phyloP scores from a whole-genome alignment of 2,888 invertebrate genomes.

The Callinectes sapidus region DNA sequence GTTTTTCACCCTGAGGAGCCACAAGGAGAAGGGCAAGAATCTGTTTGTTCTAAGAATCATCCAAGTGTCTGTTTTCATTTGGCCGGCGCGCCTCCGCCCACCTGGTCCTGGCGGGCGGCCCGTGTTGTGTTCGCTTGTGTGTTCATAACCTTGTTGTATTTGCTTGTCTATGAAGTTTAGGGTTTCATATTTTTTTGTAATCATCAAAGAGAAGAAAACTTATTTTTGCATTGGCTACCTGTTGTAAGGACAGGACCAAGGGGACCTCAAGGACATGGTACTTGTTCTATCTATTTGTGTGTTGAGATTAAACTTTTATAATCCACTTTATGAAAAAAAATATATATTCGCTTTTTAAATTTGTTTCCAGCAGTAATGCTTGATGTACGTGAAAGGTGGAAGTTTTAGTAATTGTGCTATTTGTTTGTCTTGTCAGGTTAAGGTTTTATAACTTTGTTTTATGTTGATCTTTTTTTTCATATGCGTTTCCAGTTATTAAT shows the following conservation, averaged over 20 bases:
- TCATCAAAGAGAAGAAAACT: background rate
- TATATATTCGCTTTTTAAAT: background rate
- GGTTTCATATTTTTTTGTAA: background rate
- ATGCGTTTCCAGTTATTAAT: too few relatives aligned
- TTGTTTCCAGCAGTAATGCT: too few relatives aligned
- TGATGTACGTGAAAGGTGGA: too few relatives aligned
- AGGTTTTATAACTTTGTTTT: too few relatives aligned
- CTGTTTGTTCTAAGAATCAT: background rate
- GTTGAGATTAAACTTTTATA: too few relatives aligned
- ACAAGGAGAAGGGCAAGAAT: background rate
- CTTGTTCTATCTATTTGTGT: too few relatives aligned
- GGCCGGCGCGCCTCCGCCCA: background rate
- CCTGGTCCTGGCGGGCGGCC: background rate
- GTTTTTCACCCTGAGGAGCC: background rate
- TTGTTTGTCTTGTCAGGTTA: too few relatives aligned
- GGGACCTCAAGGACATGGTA: too few relatives aligned
- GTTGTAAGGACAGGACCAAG: background rate
- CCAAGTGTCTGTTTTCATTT: slow-evolving; percentile 1
- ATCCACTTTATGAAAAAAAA: background rate
- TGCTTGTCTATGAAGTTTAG: background rate
- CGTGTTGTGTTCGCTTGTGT: background rate
- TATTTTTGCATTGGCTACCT: background rate
- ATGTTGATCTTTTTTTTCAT: too few relatives aligned
- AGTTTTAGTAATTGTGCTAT: too few relatives aligned
- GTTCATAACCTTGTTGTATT: background rate